A percentile compares a stretch with the other conserved stretches of the same genome.
Conservation (phyloP, 2,888 invertebrate genomes). For the Drosophila imparisetae region DNA sequence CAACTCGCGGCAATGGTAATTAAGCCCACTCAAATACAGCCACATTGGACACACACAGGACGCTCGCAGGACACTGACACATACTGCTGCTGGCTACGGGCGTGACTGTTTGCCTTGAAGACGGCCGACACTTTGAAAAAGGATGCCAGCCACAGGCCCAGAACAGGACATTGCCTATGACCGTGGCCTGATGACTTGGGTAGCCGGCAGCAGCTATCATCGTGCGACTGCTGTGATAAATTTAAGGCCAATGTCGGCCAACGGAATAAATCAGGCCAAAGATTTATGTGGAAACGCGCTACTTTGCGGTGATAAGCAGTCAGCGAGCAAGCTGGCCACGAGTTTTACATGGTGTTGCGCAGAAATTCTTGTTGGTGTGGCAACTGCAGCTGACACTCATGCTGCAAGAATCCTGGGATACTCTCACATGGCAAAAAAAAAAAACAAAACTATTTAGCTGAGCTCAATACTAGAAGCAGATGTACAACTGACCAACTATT, state of each 20-base stretch:
- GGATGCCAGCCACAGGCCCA: slow-evolving; percentile 57
- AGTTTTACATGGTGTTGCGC: slow-evolving; percentile 9
- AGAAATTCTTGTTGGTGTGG: slow-evolving; percentile 2
- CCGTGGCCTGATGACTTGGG: slow-evolving; percentile 33
- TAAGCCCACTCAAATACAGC: slow-evolving; percentile 65
- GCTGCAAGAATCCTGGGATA: slow-evolving; percentile 21
- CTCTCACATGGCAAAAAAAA: background rate
- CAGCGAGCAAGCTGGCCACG: slow-evolving; percentile 19
- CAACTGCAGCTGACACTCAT: slow-evolving; percentile 15
- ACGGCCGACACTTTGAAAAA: slow-evolving; percentile 65
- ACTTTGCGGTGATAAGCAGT: slow-evolving; percentile 70
- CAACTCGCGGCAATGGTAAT: slow-evolving; percentile 72
- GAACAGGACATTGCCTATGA: slow-evolving; percentile 31
- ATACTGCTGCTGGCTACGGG: slow-evolving; percentile 21
- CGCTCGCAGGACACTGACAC: slow-evolving; percentile 10
- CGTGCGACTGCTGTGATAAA: slow-evolving; percentile 65
- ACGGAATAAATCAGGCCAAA: slow-evolving; percentile 78
- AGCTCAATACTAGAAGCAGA: background rate
- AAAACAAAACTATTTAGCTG: background rate
- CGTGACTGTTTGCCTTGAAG: slow-evolving; percentile 65
- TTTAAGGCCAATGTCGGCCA: slow-evolving; percentile 75
- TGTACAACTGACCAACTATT: background rate
- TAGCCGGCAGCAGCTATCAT: slow-evolving; percentile 55
- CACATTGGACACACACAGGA: slow-evolving; percentile 27
- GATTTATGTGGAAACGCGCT: slow-evolving; percentile 77